Evolutionary conservation across 2,888 invertebrate species (phyloP).

Genomic region (Drosophila atripex): DNA sequence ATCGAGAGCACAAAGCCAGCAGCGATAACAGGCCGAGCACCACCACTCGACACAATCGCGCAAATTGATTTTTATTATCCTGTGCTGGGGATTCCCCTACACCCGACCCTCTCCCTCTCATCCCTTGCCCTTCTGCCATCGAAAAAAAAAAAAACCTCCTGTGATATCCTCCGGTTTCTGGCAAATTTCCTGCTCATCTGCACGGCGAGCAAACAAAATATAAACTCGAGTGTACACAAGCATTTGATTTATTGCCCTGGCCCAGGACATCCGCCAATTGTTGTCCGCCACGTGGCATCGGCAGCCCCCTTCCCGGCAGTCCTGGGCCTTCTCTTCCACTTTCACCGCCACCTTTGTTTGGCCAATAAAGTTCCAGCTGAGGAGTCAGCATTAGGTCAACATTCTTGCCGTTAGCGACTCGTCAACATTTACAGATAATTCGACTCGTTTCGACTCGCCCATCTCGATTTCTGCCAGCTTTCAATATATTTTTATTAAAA

Average conservation of each 20-base stretch:
- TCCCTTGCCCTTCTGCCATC: background rate
- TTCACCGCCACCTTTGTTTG: conserved; percentile 38
- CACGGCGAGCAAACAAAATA: conserved; percentile 48
- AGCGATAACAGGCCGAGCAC: conserved; percentile 19
- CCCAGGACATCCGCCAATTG: conserved; percentile 53
- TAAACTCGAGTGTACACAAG: conserved; percentile 52
- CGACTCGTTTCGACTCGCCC: conserved; percentile 27
- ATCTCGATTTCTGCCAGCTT: conserved; percentile 49
- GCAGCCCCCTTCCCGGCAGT: background rate
- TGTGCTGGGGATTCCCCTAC: conserved; percentile 8
- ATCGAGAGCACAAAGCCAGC: conserved; percentile 36
- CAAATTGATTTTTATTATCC: conserved; percentile 66
- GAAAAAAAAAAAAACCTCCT: background rate
- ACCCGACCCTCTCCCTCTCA: background rate
- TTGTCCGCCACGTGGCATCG: conserved; percentile 43
- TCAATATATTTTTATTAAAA: conserved; percentile 52
- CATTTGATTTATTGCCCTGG: conserved; percentile 54
- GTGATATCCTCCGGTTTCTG: conserved; percentile 31
- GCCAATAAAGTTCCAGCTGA: conserved; percentile 40
- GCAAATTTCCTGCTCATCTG: conserved; percentile 51
- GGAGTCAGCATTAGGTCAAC: conserved; percentile 49
- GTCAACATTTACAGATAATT: conserved; percentile 44
- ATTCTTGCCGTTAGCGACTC: conserved; percentile 38
- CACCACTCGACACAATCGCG: conserved; percentile 46
- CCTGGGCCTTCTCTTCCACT: background rate